Conservation (phyloP, 2,113 vertebrate species). For the Agapornis roseicollis region DNA sequence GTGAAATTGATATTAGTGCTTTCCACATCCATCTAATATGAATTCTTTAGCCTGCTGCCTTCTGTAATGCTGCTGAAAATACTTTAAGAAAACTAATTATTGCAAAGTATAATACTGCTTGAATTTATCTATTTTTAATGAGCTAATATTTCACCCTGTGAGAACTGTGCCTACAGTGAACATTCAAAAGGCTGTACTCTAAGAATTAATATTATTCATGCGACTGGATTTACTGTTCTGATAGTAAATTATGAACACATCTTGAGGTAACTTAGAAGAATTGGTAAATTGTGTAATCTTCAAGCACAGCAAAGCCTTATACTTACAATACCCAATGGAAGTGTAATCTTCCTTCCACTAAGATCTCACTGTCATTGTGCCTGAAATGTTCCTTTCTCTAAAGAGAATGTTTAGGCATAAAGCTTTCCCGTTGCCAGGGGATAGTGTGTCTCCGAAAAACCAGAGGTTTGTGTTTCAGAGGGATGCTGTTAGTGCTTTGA, state of each 20-base stretch:
- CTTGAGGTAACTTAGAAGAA: conserved; percentile 1
- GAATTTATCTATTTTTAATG: neutral
- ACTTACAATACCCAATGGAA: neutral
- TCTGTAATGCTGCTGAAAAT: neutral
- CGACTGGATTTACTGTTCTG: neutral
- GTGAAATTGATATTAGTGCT: neutral
- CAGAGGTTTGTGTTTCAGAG: neutral
- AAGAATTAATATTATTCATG: neutral
- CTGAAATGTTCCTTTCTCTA: neutral
- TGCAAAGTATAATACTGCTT: neutral
- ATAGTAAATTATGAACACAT: neutral
- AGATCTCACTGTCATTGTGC: neutral
- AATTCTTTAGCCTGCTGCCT: neutral
- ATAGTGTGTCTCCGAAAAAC: neutral
- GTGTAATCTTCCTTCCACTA: neutral
- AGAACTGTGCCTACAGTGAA: neutral
- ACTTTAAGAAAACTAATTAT: neutral
- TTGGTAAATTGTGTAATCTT: neutral
- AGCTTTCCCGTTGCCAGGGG: neutral
- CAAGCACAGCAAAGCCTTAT: neutral
- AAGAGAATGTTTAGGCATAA: neutral
- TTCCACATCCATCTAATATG: neutral
- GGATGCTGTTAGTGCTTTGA: neutral
- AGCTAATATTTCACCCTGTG: neutral
- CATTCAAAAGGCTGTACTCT: neutral